phyloP scores from a whole-genome alignment of 2,888 invertebrate genomes.

The Brenthis hecate region DNA sequence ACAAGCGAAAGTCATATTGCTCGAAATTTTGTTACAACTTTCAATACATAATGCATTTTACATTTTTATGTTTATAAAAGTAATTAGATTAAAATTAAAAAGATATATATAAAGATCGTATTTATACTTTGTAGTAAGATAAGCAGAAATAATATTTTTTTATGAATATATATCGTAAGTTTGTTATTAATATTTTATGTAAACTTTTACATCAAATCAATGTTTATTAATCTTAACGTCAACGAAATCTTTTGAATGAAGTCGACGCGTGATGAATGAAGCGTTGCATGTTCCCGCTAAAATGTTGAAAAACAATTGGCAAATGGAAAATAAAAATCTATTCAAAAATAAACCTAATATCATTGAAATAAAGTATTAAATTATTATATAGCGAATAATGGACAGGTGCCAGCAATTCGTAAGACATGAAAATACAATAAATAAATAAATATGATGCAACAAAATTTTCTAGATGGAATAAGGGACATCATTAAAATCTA shows the following conservation, averaged over 20 bases:
- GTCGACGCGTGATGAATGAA: conserved; percentile 36
- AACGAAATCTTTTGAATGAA: conserved; percentile 33
- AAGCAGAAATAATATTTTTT: background rate
- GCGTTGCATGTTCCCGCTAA: conserved; percentile 23
- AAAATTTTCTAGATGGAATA: conserved; percentile 46
- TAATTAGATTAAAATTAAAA: too few relatives aligned
- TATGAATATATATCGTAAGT: background rate
- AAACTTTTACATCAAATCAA: background rate
- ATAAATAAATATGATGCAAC: conserved; percentile 64
- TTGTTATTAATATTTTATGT: background rate
- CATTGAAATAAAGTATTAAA: conserved; percentile 20
- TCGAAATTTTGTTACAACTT: too few relatives aligned
- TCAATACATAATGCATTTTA: too few relatives aligned
- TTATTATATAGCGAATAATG: conserved; percentile 41
- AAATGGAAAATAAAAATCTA: conserved; percentile 7
- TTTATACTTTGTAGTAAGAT: too few relatives aligned
- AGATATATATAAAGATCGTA: too few relatives aligned
- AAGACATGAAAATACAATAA: conserved; percentile 48
- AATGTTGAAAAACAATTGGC: conserved; percentile 34
- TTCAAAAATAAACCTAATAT: conserved; percentile 15
- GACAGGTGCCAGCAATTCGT: conserved; percentile 60
- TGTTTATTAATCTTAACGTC: conserved; percentile 11
- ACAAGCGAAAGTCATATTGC: too few relatives aligned
- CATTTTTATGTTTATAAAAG: too few relatives aligned
- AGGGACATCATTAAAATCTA: background rate